Conservation (phyloP, 2,888 invertebrate genomes). For the Scelioninae gen. 1 region DNA sequence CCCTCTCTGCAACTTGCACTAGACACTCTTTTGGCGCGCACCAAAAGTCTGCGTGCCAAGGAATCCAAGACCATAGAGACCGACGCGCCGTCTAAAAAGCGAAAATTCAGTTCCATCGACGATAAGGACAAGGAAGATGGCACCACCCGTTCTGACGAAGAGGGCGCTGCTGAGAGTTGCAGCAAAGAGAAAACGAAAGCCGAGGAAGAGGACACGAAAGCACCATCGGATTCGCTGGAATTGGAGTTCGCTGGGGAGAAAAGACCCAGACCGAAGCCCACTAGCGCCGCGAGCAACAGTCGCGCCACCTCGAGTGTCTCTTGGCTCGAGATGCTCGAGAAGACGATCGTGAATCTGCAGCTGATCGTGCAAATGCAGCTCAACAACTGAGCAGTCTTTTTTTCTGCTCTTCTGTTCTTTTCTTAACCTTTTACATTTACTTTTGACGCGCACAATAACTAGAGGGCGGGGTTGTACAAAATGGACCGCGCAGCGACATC, state of each 20-base stretch:
- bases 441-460: slow-evolving; percentile 33
- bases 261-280: slow-evolving; percentile 64
- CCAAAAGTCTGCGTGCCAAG: slow-evolving; percentile 75
- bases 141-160: slow-evolving; percentile 51
- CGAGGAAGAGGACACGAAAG: slow-evolving; percentile 28
- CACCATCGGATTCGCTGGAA: slow-evolving; percentile 24
- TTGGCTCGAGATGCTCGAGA: slow-evolving; percentile 84
- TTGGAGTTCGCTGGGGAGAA: slow-evolving; percentile 60
- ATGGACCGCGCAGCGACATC: too few relatives aligned
- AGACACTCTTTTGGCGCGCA: slow-evolving; percentile 80
- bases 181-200: slow-evolving; percentile 58
- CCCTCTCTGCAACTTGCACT: slow-evolving; percentile 79
- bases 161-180: slow-evolving; percentile 67
- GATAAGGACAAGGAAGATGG: slow-evolving; percentile 76
- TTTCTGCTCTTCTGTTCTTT: too few relatives aligned
- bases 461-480: too few relatives aligned
- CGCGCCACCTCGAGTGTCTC: slow-evolving; percentile 81
- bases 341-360: slow-evolving; percentile 82
- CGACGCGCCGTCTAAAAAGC: slow-evolving; percentile 82
- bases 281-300: slow-evolving; percentile 74
- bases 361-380: slow-evolving; percentile 82
- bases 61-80: slow-evolving; percentile 76
- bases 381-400: slow-evolving; percentile 73
- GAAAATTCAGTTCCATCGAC: slow-evolving; percentile 78
- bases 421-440: too few relatives aligned